Base-by-base conservation (phyloP, 2,888 invertebrate genomes). In the Meliscaeva auricollis region DNA sequence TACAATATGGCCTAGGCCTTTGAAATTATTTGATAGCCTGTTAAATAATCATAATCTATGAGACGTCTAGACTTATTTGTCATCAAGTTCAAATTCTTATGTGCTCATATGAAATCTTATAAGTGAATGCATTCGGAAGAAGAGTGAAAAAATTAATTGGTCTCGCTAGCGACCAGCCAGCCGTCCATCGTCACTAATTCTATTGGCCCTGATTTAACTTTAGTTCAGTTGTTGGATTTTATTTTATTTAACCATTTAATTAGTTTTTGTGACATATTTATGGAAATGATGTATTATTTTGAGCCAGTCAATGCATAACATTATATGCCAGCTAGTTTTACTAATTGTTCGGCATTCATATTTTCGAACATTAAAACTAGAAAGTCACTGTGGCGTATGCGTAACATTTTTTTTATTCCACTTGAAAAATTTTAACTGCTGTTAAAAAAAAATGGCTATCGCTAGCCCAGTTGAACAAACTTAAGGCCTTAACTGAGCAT, bases 31-130 rank as follows among this genome's bases (percentile, higher is more conserved):
- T 26, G 26, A 26, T 26, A 26, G 26, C 26, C 26, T 26, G 4
- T 4, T 3, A 38, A 38, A 38, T 2, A 46, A 15, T 17, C 15
- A 46, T 5, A 15, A 46, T 8, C 17, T 5, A 20, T 9, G 13
- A 30, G 32, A 48, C 15, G 64, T 66, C 66, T 66, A 66, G 66
- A 66, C 66, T 26, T 62, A 3, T 35, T 5, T 17, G 0, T 4
- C 3, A 38, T 38, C 35, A 58, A 35, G 30, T 62, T 62, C n/a
- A 9, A 44, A 38, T 44, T 17, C 32, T 9, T 5, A 38, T 22
- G 35, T 41, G n/a, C n/a, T n/a, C n/a, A n/a, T n/a, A 32, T 66
- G 66, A 66, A 66, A 50, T 66, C 66, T 50, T 35, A 66, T n/a
- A 50, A 66, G 22, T 66, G 66, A 35, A 48, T 66, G 35, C 50